Base-by-base conservation (phyloP, 2,888 invertebrate species). In the Phengaris arion region DNA sequence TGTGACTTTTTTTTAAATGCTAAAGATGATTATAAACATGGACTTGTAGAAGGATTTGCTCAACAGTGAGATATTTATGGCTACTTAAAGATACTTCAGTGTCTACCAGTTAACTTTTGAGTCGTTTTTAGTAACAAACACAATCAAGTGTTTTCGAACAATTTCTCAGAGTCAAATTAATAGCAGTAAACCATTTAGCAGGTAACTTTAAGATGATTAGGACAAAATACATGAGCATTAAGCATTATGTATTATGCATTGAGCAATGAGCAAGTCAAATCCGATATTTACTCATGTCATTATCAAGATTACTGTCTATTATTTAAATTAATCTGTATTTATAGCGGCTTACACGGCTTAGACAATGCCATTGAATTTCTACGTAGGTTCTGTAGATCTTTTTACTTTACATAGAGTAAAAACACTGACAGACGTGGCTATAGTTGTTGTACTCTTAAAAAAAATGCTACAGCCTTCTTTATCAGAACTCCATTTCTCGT, bases 321-420 rank as follows among this genome's bases (percentile, higher is more conserved):
- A 52, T 72, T 54, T 72, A 52, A 72, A 72, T 72, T 54, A 54
- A 72, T 72, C 70, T 70, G 70, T 15, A 48, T 70, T 70, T 51
- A 15, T 51, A 48, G 10, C 48, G 64, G 35, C 64, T 64, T 13
- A 64, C 64, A 64, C 10, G 7, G 64, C 35, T 12, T 13, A 64
- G 64, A 64, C 64, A 64, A 64, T 64, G 35, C 0, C 15, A 64
- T 64, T 64, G 64, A 64, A 64, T 64, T 35, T 9, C 12, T 64
- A 64, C 59, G 57, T 59, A 12, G 6, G 13, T 64, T 6, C 64
- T 35, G 35, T 59, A 59, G 22, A 9, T 12, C 35, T 64, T 64
- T 64, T 22, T 9, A 6, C 48, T 48, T 6, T 48, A 64, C 35
- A 35, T 35, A 12, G 64, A 64, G 35, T 35, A 12, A 35, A 12